Percentiles rank a stretch among this genome's conserved stretches.
phyloP scores from a whole-genome alignment of 30 jellyfish, hydroid and myxozoan species.

The Aurelia sp. region DNA sequence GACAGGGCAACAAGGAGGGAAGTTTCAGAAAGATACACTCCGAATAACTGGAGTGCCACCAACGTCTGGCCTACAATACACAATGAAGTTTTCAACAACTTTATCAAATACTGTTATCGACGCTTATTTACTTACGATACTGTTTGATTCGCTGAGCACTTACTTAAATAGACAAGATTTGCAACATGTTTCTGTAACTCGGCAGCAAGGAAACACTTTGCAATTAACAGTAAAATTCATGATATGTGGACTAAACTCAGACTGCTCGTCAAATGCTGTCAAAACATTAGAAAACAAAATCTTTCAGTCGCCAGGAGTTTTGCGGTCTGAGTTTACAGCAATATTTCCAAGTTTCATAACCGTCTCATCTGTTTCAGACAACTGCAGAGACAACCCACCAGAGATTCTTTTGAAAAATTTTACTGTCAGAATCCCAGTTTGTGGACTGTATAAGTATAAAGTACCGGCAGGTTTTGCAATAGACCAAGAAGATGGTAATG shows the following conservation, averaged over 20 bases:
- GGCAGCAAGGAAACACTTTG: conserved; percentile 22
- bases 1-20: conserved; percentile 21
- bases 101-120: conserved; percentile 12
- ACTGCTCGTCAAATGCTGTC: conserved; percentile 35
- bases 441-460: conserved; percentile 71
- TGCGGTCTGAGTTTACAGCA: conserved; percentile 43
- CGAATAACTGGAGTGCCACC: conserved; percentile 52
- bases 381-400: conserved; percentile 91
- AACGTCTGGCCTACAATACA: conserved; percentile 47
- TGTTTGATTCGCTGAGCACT: conserved; percentile 15
- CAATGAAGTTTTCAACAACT: conserved; percentile 29
- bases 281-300: conserved; percentile 40
- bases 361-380: conserved; percentile 67
- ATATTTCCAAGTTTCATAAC: conserved; percentile 35
- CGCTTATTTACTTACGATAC: conserved; percentile 42
- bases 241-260: conserved; percentile 59
- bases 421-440: conserved; percentile 58
- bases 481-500: conserved; percentile 79
- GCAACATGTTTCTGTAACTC: conserved; percentile 37
- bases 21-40: conserved; percentile 29
- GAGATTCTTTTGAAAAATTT: conserved; percentile 38
- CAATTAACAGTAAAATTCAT: conserved; percentile 6
- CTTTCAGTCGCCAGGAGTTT: conserved; percentile 35
- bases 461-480: conserved; percentile 66
- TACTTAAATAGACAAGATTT: conserved; percentile 41